These are phyloP conservation scores for Crotalus adamanteus DNA, from an alignment of 2,797 vertebrate species.

Conservation along the genomic window DNA sequence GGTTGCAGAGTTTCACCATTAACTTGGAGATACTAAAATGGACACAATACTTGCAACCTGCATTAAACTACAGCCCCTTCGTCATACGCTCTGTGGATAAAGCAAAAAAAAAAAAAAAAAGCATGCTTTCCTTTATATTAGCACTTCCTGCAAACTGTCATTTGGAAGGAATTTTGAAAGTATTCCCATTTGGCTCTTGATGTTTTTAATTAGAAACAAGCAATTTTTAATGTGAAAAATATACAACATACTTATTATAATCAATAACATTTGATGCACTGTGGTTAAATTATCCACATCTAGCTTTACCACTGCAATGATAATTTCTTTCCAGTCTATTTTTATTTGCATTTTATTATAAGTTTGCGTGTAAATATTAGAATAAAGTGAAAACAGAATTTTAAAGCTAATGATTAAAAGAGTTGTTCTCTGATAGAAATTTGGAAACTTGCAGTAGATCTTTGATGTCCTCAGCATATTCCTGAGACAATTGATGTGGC, in stretches of 20 bases:
- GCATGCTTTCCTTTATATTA: background rate
- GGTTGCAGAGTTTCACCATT: background rate
- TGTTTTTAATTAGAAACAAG: constrained; percentile 27
- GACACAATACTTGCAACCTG: background rate
- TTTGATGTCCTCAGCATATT: background rate
- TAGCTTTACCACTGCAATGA: background rate
- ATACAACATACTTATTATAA: constrained; percentile 12
- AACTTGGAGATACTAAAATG: background rate
- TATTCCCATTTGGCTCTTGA: constrained; percentile 8
- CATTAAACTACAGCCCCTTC: background rate
- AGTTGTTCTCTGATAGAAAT: background rate
- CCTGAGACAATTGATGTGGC: accelerated
- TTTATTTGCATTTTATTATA: constrained; percentile 31
- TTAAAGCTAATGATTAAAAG: background rate
- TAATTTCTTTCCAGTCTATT: constrained; percentile 1
- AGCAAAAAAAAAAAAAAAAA: background rate
- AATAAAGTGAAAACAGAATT: background rate
- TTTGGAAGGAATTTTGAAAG: constrained; percentile 64
- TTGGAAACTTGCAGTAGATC: background rate
- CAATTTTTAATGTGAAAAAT: constrained; percentile 19
- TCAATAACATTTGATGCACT: constrained; percentile 41
- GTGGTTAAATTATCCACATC: constrained; percentile 35
- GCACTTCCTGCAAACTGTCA: constrained; percentile 50
- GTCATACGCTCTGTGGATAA: background rate
- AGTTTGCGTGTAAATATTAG: constrained; percentile 20